These are phyloP conservation scores for Thamnophis elegans DNA, from an alignment of 2,797 vertebrate genomes.

Conservation along the genomic window DNA sequence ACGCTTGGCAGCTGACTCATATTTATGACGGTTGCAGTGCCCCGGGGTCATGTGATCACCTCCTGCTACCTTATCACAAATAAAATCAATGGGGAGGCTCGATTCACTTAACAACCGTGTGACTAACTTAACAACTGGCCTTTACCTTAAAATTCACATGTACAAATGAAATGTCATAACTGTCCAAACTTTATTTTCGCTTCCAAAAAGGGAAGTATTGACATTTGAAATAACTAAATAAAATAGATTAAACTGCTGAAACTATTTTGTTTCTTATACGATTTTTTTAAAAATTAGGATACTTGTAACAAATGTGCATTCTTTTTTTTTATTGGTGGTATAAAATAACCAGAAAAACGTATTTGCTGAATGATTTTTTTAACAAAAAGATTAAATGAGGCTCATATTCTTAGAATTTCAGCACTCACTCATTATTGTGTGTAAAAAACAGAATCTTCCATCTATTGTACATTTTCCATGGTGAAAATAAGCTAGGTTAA, in stretches of 20 bases:
- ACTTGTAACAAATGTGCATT: neutral
- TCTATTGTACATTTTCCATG: neutral
- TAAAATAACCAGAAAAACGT: neutral
- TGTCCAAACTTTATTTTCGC: neutral
- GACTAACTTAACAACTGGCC: neutral
- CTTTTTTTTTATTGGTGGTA: neutral
- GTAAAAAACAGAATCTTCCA: neutral
- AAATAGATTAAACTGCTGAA: neutral
- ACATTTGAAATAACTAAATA: neutral
- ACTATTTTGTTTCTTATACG: neutral
- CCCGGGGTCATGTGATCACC: neutral
- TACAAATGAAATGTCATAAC: neutral
- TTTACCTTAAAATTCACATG: neutral
- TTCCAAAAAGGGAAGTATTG: neutral
- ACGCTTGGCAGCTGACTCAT: too few relatives aligned
- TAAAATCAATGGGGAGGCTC: neutral
- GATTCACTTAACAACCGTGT: neutral
- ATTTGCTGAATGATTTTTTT: neutral
- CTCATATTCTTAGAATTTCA: neutral
- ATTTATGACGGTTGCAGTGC: too few relatives aligned
- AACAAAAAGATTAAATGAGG: neutral
- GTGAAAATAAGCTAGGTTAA: neutral
- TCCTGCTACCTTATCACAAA: neutral
- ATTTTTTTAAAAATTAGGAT: neutral
- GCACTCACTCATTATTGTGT: neutral